phyloP scores from a whole-genome alignment of 2,888 invertebrate genomes.

The Agrochola litura region DNA sequence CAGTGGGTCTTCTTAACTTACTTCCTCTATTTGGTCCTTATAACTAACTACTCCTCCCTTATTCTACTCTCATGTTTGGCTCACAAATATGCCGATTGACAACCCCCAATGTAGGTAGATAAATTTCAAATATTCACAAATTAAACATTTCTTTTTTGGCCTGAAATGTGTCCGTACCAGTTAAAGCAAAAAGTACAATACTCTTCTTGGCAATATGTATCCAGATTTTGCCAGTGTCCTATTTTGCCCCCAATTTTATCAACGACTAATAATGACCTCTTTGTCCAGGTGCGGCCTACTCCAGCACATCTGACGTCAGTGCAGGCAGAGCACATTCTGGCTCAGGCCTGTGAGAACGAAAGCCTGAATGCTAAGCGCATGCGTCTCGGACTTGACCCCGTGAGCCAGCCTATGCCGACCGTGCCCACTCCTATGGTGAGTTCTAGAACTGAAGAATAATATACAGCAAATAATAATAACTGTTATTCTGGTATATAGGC shows the following conservation, averaged over 20 bases:
- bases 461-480: not conserved
- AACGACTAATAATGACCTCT: slow-evolving; percentile 8
- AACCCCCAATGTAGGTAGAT: not conserved
- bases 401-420: slow-evolving; percentile 96
- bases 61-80: not conserved
- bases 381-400: slow-evolving; percentile 98
- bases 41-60: not conserved
- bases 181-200: not conserved
- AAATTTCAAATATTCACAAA: not conserved
- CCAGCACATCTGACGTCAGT: slow-evolving; percentile 99
- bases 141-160: not conserved
- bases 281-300: slow-evolving; percentile 95
- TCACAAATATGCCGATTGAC: not conserved
- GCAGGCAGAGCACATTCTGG: slow-evolving; percentile 98
- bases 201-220: not conserved
- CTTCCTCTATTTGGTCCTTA: not conserved
- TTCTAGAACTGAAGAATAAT: slow-evolving; percentile 33
- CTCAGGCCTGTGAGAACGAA: slow-evolving; percentile 99
- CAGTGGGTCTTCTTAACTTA: not conserved
- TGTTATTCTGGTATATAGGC: not conserved
- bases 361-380: slow-evolving; percentile 99
- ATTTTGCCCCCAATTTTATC: not conserved
- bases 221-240: not conserved
- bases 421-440: slow-evolving; percentile 91
- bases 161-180: not conserved